A percentile compares a stretch with the other conserved stretches of the same genome.
Conservation (phyloP, 2,113 vertebrate genomes). For the Sciurus niger region DNA sequence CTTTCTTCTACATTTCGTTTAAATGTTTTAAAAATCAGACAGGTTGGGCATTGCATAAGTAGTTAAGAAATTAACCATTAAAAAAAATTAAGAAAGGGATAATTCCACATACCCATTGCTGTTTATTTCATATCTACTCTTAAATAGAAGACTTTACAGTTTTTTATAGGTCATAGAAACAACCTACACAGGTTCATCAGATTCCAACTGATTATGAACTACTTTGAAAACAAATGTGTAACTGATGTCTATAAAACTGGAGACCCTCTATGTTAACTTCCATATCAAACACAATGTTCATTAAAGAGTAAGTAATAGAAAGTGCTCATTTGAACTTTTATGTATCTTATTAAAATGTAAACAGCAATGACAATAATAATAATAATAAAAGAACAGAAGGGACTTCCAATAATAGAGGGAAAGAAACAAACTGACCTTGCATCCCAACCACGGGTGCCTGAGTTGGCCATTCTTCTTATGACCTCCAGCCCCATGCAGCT, state of each 20-base stretch:
- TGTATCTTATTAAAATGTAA: background rate
- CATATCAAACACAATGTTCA: background rate
- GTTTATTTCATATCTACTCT: background rate
- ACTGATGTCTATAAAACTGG: background rate
- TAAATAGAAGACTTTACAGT: background rate
- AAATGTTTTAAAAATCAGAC: background rate
- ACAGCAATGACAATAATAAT: background rate
- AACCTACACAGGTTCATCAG: background rate
- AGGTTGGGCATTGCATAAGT: background rate
- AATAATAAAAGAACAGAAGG: background rate
- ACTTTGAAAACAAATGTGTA: background rate
- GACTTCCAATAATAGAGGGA: background rate
- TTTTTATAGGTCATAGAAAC: background rate
- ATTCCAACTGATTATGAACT: background rate
- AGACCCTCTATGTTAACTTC: background rate
- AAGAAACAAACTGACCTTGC: background rate
- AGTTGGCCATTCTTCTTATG: background rate
- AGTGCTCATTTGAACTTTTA: background rate
- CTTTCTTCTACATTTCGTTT: background rate
- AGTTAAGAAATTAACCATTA: background rate
- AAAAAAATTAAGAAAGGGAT: background rate
- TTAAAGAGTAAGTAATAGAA: background rate
- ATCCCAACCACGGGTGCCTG: background rate
- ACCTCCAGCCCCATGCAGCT: background rate
- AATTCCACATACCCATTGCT: background rate